phyloP scores from a whole-genome alignment of 2,888 invertebrate species.

The Perithous albicinctus region DNA sequence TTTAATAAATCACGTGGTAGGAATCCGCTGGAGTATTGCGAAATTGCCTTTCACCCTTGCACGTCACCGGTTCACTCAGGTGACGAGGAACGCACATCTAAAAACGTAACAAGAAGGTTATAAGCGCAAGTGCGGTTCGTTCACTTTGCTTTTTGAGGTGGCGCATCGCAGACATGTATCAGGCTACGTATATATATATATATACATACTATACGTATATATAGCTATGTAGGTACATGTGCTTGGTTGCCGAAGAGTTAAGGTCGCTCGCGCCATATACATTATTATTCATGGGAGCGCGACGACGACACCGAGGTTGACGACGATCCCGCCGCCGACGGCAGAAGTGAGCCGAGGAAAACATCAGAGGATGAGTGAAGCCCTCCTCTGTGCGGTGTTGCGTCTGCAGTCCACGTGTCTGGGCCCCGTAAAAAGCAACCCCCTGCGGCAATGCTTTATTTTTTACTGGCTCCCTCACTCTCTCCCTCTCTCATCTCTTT shows the following conservation, averaged over 20 bases:
- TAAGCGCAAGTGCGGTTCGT: not conserved
- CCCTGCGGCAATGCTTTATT: constrained; percentile 42
- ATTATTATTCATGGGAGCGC: constrained; percentile 57
- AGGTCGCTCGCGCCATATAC: constrained; percentile 35
- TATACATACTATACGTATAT: no score
- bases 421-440: constrained; percentile 47
- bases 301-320: constrained; percentile 34
- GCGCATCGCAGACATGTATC: constrained; percentile 1
- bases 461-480: constrained; percentile 19
- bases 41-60: constrained; percentile 24
- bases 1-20: constrained; percentile 21
- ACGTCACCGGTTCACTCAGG: not conserved
- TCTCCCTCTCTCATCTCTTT: no score
- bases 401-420: constrained; percentile 40
- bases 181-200: not conserved
- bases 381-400: constrained; percentile 22
- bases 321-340: constrained; percentile 39
- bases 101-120: constrained; percentile 29
- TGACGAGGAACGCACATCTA: constrained; percentile 23
- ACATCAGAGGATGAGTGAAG: not conserved
- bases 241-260: constrained; percentile 29
- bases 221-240: not conserved
- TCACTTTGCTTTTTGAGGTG: constrained; percentile 24
- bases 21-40: not conserved
- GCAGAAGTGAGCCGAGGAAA: constrained; percentile 42